A percentile compares a stretch with the other conserved stretches of the same genome.
phyloP scores from a whole-genome alignment of 2,113 vertebrate genomes.

The Hippolais icterina region DNA sequence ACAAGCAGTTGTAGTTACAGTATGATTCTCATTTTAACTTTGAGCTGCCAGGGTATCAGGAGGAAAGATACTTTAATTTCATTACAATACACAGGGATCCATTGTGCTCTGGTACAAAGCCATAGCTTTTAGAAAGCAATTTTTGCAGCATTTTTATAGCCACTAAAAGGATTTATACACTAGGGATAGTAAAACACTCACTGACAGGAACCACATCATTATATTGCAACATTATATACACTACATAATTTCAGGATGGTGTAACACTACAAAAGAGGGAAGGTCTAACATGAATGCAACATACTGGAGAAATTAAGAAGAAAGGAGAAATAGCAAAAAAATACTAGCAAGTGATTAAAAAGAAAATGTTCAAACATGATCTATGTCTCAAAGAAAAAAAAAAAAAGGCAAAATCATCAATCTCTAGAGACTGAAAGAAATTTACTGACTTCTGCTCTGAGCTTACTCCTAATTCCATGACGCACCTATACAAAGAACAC shows the following conservation, averaged over 20 bases:
- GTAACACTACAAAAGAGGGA: neutral
- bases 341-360: neutral
- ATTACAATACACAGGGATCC: neutral
- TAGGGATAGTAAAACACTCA: neutral
- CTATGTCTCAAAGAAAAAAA: neutral
- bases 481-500: neutral
- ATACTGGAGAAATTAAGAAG: neutral
- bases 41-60: neutral
- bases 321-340: neutral
- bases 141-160: neutral
- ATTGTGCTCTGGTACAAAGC: neutral
- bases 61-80: neutral
- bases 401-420: neutral
- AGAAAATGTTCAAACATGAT: neutral
- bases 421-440: neutral
- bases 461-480: neutral
- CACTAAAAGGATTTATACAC: neutral
- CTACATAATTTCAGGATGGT: neutral
- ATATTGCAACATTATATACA: neutral
- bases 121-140: neutral
- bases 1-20: neutral
- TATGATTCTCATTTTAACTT: neutral
- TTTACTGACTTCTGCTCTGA: neutral
- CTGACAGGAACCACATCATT: neutral
- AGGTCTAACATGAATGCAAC: neutral